Evolutionary conservation across 2,888 invertebrate genomes (phyloP).

Genomic region (Stramonita haemastoma): DNA sequence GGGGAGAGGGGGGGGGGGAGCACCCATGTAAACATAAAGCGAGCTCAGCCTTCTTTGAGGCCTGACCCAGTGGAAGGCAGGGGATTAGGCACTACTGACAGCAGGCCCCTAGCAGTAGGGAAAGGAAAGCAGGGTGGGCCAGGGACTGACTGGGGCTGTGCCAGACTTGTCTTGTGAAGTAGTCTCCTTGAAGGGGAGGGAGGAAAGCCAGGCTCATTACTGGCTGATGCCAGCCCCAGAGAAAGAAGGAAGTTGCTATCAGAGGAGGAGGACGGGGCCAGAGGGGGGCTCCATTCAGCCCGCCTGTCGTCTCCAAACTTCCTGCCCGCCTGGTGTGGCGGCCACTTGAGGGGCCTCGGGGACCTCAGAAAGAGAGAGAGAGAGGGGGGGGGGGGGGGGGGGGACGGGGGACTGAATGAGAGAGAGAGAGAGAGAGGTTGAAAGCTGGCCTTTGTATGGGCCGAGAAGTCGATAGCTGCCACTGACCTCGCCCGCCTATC

Average conservation of each 20-base stretch:
- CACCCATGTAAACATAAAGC: too few species aligned
- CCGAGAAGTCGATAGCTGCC: constrained; percentile 38
- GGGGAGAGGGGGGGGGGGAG: too few species aligned
- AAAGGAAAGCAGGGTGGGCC: too few species aligned
- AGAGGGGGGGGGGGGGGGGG: neutral
- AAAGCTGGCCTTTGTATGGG: constrained; percentile 29
- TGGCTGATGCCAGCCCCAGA: neutral
- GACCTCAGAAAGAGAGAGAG: neutral
- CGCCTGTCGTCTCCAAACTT: constrained; percentile 30
- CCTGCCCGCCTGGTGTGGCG: constrained; percentile 20
- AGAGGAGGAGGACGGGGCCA: neutral
- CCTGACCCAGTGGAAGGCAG: too few species aligned
- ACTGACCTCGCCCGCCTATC: constrained; percentile 39
- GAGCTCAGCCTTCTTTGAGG: too few species aligned
- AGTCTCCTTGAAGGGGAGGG: neutral
- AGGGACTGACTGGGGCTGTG: too few species aligned
- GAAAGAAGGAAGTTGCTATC: constrained; percentile 26
- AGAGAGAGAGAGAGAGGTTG: neutral
- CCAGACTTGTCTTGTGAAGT: neutral
- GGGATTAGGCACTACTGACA: too few species aligned
- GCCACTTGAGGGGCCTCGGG: constrained; percentile 32
- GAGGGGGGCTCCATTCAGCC: constrained; percentile 28
- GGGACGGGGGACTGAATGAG: neutral
- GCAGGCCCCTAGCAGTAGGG: too few species aligned
- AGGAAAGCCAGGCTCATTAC: constrained; percentile 30